Evolutionary conservation across 2,888 invertebrate genomes (phyloP), one percentile per base, ranked within the genome.

Genomic region (Euphydryas editha): DNA sequence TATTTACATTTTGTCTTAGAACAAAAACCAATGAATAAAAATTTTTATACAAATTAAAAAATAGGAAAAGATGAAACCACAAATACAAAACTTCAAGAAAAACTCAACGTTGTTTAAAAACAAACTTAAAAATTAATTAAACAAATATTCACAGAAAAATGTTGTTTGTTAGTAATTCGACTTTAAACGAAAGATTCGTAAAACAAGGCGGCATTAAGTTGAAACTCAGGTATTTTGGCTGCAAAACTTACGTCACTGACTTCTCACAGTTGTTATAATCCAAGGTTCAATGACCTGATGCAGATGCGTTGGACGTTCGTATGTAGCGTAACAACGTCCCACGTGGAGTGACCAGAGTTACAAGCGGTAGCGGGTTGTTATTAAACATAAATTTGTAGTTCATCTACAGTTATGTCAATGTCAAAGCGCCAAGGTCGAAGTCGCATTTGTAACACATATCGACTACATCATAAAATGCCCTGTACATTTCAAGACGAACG

Each of bases 241-340:
- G 84, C 85, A 81, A 87, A 87, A 72, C 73, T 77, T 73, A 76
- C 85, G 82, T 76, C 84, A 84, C 87, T 89, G 87, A 88, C 90
- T 90, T 90, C 88, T 86, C 83, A 81, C 85, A 81, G 81, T 85
- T 81, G 84, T 86, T 87, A 84, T 80, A 78, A 79, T 75, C 83
- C 79, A 73, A 75, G 69, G 88, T 84, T 87, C 86, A 72, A 75
- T 76, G 89, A 82, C 84, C 90, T 73, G 73, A 88, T 92, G 92
- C 92, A 91, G 92, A 92, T 92, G 91, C 92, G 89, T 86, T 84
- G 87, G 88, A 86, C 84, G 87, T 88, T 89, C 88, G 85, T 88
- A 90, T 90, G 88, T 86, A 87, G 84, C 84, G 81, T 80, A 87
- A 90, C 88, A 88, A 88, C 90, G 90, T 90, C 90, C 91, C 88